Evolutionary conservation across 92 coral and sea anemone genomes (phyloP), one percentile per base, ranked within the genome.

Genomic region (Chrysogorgia sp.): DNA sequence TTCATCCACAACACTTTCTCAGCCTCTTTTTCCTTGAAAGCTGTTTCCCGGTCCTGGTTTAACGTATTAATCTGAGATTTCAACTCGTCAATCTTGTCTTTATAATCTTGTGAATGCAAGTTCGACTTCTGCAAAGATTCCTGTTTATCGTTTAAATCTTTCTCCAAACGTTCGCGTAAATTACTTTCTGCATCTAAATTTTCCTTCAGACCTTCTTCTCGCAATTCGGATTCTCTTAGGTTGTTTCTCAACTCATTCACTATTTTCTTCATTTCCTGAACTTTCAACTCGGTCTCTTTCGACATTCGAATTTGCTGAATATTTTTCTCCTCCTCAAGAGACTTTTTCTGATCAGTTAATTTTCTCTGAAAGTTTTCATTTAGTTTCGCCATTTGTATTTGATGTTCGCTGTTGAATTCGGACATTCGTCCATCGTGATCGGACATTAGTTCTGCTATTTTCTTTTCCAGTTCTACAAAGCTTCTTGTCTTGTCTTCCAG

Each of bases 281-380:
- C n/a, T 64, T 59, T 63, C 34, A 21, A 40, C 31, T 58, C 79
- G 29, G 81, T 69, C 33, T 76, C 84, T 68, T 76, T 81, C 30
- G 81, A 76, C n/a, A 60, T 74, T 37, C 71, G 76, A 40, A 60
- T 76, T 69, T 86, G 84, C 56, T 77, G 83, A 41, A 75, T 80
- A 56, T 69, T 75, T 40, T 74, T 89, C 76, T 91, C 99, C 60
- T 96, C 99, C 26, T 75, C 77, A 33, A 96, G 63, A 17, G 79
- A 85, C 24, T 90, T 96, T 63, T 81, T 85, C 43, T 70, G 53
- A 68, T 81, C 84, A 31, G 85, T 88, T 15, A 83, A 37, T 53
- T 89, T 91, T 52, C 69, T 81, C 49, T 86, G 74, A 53, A 83
- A 86, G 50, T 85, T 71, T 82, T 63, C 79, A 63, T 91, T 89